phyloP scores from a whole-genome alignment of 2,797 vertebrate species.

The Melanotaenia nigrans region DNA sequence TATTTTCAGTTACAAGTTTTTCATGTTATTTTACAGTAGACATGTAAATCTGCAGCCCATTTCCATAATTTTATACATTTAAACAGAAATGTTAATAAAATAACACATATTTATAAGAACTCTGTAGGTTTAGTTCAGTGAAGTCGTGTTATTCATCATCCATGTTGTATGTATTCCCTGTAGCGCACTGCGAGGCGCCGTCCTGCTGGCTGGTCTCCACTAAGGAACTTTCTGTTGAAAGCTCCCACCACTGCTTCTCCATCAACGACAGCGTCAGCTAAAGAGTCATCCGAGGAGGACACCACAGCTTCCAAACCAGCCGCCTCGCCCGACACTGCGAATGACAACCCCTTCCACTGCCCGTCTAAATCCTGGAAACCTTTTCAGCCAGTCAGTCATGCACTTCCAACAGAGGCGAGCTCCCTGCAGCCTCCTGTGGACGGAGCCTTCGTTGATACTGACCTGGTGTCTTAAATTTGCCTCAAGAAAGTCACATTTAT shows the following conservation, averaged over 20 bases:
- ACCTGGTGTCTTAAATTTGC: conserved; percentile 55
- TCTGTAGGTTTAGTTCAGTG: not conserved
- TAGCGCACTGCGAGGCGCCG: conserved; percentile 44
- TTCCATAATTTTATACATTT: too few relatives aligned
- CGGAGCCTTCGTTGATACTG: conserved; percentile 40
- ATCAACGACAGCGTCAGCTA: not conserved
- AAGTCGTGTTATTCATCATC: not conserved
- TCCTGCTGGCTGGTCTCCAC: conserved; percentile 83
- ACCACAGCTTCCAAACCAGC: conserved; percentile 20
- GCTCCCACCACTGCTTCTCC: accelerated
- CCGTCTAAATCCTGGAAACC: conserved; percentile 83
- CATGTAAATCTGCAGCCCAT: too few relatives aligned
- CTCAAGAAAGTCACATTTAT: conserved; percentile 9
- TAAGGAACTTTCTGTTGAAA: conserved; percentile 49
- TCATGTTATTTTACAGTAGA: too few relatives aligned
- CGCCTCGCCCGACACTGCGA: not conserved
- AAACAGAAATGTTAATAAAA: too few relatives aligned
- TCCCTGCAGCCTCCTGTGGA: not conserved
- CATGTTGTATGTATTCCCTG: not conserved
- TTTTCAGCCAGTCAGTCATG: conserved; percentile 29
- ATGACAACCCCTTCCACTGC: conserved; percentile 69
- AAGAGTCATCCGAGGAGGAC: conserved; percentile 83
- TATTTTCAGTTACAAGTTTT: too few relatives aligned
- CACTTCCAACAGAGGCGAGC: not conserved
- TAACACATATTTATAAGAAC: too few relatives aligned